phyloP scores from a whole-genome alignment of 2,113 vertebrate species.

The Cariama cristata region DNA sequence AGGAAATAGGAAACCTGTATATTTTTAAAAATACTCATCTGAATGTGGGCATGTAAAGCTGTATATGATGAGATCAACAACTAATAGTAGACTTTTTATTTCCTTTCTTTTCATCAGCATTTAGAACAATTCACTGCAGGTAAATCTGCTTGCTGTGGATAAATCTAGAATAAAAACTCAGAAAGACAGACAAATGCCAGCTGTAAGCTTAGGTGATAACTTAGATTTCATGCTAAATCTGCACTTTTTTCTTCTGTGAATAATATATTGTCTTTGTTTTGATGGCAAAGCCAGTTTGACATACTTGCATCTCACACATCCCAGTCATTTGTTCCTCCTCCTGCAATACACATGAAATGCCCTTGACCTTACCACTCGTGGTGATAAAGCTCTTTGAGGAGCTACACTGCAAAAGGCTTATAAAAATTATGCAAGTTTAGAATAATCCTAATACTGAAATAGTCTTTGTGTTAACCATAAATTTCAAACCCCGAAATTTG shows the following conservation, averaged over 20 bases:
- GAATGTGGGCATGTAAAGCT: neutral
- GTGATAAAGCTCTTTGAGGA: neutral
- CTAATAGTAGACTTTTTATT: neutral
- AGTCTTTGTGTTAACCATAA: neutral
- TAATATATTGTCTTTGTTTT: neutral
- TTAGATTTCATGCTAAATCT: neutral
- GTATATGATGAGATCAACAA: neutral
- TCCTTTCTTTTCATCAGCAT: neutral
- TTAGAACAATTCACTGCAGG: neutral
- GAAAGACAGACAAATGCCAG: neutral
- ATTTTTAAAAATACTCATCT: neutral
- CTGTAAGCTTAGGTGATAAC: neutral
- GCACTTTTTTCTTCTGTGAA: neutral
- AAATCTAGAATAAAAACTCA: neutral
- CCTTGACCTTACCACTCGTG: neutral
- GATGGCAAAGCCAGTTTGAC: neutral
- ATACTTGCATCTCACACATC: neutral
- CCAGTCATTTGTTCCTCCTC: neutral
- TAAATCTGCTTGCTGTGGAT: neutral
- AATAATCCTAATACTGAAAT: neutral
- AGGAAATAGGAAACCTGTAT: neutral
- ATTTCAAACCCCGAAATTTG: neutral
- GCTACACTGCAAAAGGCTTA: neutral
- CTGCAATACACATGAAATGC: neutral
- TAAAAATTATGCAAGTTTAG: neutral